These are phyloP conservation scores for Argya squamiceps DNA, from an alignment of 2,797 vertebrate genomes.

Conservation along the genomic window DNA sequence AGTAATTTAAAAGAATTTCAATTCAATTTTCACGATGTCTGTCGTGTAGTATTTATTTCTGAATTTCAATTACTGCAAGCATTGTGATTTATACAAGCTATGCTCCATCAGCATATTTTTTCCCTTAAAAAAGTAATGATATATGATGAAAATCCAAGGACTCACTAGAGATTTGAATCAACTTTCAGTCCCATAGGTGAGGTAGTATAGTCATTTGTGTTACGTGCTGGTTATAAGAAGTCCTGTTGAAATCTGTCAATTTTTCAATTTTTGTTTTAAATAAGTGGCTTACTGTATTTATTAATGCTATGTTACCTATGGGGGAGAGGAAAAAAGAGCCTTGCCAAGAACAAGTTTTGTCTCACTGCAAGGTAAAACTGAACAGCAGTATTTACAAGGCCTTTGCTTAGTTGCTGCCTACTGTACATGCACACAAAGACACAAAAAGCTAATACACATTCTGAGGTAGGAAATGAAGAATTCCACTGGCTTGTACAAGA, in stretches of 20 bases:
- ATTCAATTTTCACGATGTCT: background rate
- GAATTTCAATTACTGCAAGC: slow-evolving; percentile 60
- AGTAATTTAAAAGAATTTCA: background rate
- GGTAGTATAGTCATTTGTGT: slow-evolving; percentile 80
- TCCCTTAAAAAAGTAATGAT: slow-evolving; percentile 33
- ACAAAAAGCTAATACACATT: slow-evolving; percentile 62
- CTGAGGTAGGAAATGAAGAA: slow-evolving; percentile 82
- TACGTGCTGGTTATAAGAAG: slow-evolving; percentile 70
- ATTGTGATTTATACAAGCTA: slow-evolving; percentile 68
- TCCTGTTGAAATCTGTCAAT: slow-evolving; percentile 54
- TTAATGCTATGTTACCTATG: slow-evolving; percentile 68
- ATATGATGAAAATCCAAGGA: slow-evolving; percentile 34
- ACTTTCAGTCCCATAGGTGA: slow-evolving; percentile 74
- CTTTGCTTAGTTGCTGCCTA: slow-evolving; percentile 47
- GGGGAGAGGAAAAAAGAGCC: background rate
- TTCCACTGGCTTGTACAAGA: slow-evolving; percentile 74
- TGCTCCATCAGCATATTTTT: slow-evolving; percentile 23
- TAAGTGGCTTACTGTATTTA: slow-evolving; percentile 60
- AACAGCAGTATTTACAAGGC: slow-evolving; percentile 70
- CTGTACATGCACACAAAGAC: slow-evolving; percentile 57
- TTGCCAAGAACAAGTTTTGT: slow-evolving; percentile 41
- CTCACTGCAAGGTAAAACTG: slow-evolving; percentile 52
- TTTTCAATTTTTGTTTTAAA: slow-evolving; percentile 28
- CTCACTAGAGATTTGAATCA: slow-evolving; percentile 63
- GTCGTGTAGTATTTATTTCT: background rate